Base-by-base conservation (phyloP, 2,888 invertebrate species). In the Candidula unifasciata region DNA sequence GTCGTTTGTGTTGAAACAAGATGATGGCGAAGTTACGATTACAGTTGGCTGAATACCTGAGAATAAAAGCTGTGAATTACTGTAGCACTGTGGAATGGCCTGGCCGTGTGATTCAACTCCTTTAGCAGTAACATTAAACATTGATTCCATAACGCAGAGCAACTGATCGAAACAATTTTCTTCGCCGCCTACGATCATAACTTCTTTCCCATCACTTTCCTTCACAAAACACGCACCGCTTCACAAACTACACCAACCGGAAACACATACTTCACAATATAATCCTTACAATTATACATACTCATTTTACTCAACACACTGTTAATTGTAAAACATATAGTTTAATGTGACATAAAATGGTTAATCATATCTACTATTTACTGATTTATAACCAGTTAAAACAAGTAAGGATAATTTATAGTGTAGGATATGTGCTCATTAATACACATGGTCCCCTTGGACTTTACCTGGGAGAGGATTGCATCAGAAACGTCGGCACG, bases 91-190 rank as follows among this genome's bases (percentile, higher is more conserved):
- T 54, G 33, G 54, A 54, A 74, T 30, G 21, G n/a, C 27, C 5
- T 16, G 30, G 52, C 5, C 30, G 54, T 30, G 30, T 27, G 3
- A 5, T 30, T 52, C 27, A 24, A 33, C 2, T 54, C 27, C 54
- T 2, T 33, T 16, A 2, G 30, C 54, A 30, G 18, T 54, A 54
- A n/a, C 30, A 54, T 74, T 74, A 54, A 74, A 54, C 74, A 74
- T 54, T 44, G 79, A 78, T 35, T 79, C 79, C 79, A 79, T 79
- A 79, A 79, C 79, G 33, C 8, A 68, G 68, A 54, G 54, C 73
- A 54, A 74, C 30, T 54, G 52, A 52, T 54, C 10, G 27, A 74
- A 54, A 52, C 24, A 74, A 30, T 30, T 54, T 54, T 30, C 30
- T 3, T 60, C 60, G 37, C 44, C 1, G 2, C n/a, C 24, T 16